phyloP scores from a whole-genome alignment of 2,797 vertebrate genomes.

The Amazona ochrocephala region DNA sequence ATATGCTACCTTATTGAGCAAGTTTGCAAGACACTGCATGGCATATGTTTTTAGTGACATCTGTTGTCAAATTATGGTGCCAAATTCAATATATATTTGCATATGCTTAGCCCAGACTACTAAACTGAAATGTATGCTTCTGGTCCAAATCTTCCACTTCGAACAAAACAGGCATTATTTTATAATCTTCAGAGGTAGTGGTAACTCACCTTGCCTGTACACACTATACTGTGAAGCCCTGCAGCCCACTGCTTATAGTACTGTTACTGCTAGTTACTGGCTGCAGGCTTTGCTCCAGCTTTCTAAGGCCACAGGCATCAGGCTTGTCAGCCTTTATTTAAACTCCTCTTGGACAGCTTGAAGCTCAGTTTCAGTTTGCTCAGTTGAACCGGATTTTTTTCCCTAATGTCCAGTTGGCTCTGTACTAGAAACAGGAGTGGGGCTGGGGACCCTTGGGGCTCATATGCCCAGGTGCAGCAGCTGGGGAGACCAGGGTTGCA shows the following conservation, averaged over 20 bases:
- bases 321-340: neutral
- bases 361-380: neutral
- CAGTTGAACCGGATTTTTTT: neutral
- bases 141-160: neutral
- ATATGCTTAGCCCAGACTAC: neutral
- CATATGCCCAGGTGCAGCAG: neutral
- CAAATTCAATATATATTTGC: neutral
- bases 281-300: neutral
- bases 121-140: rapidly evolving
- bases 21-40: neutral
- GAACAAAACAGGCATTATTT: neutral
- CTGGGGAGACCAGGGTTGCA: rapidly evolving
- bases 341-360: neutral
- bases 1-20: neutral
- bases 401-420: neutral
- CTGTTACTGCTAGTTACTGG: too few relatives aligned
- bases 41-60: neutral
- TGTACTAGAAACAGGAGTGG: rapidly evolving
- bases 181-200: neutral
- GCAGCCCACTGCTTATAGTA: neutral
- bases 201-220: neutral
- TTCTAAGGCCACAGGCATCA: neutral
- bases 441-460: neutral
- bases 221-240: rapidly evolving
- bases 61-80: neutral